These are phyloP conservation scores for Microhierax caerulescens DNA, from an alignment of 2,797 vertebrate species.

Conservation along the genomic window DNA sequence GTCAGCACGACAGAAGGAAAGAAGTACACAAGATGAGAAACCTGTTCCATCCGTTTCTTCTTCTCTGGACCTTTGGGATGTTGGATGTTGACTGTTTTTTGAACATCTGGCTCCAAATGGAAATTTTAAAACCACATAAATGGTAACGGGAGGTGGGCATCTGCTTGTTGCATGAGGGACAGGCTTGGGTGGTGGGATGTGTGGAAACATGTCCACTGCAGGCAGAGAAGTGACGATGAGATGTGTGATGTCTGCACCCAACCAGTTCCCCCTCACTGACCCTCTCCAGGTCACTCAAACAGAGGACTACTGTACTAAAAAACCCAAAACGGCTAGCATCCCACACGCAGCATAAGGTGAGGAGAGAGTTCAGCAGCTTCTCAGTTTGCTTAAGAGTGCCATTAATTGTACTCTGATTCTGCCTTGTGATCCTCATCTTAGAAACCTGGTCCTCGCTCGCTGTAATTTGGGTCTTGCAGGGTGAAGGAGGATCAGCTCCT, in stretches of 20 bases:
- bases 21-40: not conserved
- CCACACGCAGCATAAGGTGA: not conserved
- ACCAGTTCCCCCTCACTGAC: not conserved
- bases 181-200: not conserved
- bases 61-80: not conserved
- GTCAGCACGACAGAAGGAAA: not conserved
- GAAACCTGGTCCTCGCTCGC: not conserved
- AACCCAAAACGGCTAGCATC: not conserved
- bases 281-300: no score
- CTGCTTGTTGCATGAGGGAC: not conserved
- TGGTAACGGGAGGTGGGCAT: not conserved
- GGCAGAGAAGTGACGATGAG: not conserved
- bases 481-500: not conserved
- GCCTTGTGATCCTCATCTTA: not conserved
- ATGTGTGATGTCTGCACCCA: not conserved
- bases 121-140: not conserved
- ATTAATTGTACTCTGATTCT: rapidly evolving
- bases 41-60: rapidly evolving
- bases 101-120: not conserved
- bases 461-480: not conserved
- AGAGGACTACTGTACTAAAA: not conserved
- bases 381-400: not conserved
- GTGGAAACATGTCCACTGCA: not conserved
- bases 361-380: not conserved
- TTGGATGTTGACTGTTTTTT: not conserved